A percentile compares a stretch with the other conserved stretches of the same genome.
Evolutionary conservation across 1,140 invertebrate species (phyloP).

Genomic region (Hypothenemus hampei): DNA sequence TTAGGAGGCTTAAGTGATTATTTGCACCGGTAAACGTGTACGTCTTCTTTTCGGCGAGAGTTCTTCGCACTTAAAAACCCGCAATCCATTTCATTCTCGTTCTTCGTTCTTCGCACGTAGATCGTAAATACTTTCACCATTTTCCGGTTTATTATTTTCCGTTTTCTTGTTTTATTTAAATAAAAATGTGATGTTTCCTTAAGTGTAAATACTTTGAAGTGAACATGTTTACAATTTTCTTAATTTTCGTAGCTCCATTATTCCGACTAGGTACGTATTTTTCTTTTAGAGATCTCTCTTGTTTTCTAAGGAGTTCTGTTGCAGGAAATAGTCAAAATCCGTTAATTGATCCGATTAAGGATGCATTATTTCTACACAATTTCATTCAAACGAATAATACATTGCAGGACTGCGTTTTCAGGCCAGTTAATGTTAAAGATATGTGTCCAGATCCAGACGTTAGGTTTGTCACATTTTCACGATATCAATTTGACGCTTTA

Average conservation of each 20-base stretch:
- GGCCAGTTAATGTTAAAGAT: constrained; percentile 57
- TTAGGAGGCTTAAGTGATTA: too few relatives aligned
- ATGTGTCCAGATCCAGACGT: constrained; percentile 64
- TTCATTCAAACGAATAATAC: constrained; percentile 42
- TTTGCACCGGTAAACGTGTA: too few relatives aligned
- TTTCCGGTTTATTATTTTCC: too few relatives aligned
- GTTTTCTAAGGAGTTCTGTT: neutral
- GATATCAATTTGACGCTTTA: constrained; percentile 34
- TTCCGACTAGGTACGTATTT: neutral
- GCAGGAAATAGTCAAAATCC: constrained; percentile 26
- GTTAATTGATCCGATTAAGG: constrained; percentile 46
- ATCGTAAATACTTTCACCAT: too few relatives aligned
- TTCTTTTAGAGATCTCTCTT: neutral
- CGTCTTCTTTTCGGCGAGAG: too few relatives aligned
- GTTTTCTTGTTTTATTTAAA: neutral
- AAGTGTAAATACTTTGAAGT: neutral
- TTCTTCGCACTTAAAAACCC: too few relatives aligned
- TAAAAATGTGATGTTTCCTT: neutral
- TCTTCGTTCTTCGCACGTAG: too few relatives aligned
- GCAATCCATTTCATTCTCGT: too few relatives aligned
- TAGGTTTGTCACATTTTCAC: constrained; percentile 45
- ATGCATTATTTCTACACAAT: constrained; percentile 54
- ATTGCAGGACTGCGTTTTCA: constrained; percentile 61
- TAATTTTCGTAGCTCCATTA: neutral
- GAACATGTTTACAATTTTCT: neutral